phyloP scores from a whole-genome alignment of 1,140 invertebrate species.

The Rhopalosiphum maidis region DNA sequence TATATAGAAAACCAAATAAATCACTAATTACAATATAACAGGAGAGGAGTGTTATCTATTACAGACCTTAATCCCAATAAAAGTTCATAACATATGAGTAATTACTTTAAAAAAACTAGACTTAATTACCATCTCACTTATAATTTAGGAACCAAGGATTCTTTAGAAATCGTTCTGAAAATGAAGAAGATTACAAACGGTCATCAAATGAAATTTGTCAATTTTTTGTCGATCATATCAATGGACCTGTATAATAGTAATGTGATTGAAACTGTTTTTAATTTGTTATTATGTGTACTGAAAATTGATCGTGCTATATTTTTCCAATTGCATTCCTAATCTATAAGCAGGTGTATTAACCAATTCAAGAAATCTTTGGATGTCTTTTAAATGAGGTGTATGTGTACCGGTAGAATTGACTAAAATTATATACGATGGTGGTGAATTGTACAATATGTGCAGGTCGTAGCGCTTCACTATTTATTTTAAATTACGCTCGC shows the following conservation, averaged over 20 bases:
- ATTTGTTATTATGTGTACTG: background rate
- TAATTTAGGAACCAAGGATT: background rate
- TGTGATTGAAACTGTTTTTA: background rate
- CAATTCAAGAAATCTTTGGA: background rate
- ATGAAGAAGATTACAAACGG: background rate
- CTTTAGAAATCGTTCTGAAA: background rate
- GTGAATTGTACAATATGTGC: too few species aligned
- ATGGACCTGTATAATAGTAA: background rate
- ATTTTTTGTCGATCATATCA: background rate
- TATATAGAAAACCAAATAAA: background rate
- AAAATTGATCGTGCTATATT: too few species aligned
- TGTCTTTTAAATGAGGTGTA: background rate
- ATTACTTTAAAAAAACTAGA: background rate
- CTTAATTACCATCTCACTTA: background rate
- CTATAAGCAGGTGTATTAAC: background rate
- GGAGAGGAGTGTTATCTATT: background rate
- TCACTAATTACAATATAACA: background rate
- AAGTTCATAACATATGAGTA: background rate
- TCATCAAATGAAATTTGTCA: background rate
- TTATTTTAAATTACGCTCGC: too few species aligned
- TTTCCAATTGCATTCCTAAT: too few species aligned
- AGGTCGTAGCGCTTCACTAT: too few species aligned
- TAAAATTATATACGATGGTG: background rate
- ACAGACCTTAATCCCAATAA: background rate
- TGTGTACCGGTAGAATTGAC: background rate